Evolutionary conservation across 2,888 invertebrate genomes (phyloP), one percentile per base, ranked within the genome.

Genomic region (Gryllus longicercus): DNA sequence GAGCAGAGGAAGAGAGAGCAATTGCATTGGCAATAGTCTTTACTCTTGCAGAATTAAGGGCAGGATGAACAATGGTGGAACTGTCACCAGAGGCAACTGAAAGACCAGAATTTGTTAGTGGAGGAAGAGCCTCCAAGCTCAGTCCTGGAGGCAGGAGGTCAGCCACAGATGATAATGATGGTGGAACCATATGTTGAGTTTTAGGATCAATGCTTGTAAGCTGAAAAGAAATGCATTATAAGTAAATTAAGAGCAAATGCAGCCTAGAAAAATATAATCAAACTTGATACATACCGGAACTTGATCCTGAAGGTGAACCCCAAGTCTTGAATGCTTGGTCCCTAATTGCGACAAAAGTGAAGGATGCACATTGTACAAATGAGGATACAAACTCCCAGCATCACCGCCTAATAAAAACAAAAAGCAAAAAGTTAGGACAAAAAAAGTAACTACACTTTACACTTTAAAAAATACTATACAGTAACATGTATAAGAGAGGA

Each of bases 331-430:
- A 81, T 82, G 82, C 78, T 82, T 83, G 49, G 82, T 74, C 23
- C 82, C 83, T 51, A 83, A 76, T 80, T 83, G 83, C 4, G 82
- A 81, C 38, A 83, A 79, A 76, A 82, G 78, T 12, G 83, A 83
- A 23, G 82, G 82, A 81, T 82, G 82, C 16, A 83, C 81, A 80
- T 83, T 83, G 79, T 83, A 83, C 12, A 83, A 74, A 77, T 83
- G 83, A 18, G 83, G 83, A 78, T 83, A 83, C 49, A 83, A 50
- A 78, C 81, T 80, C 50, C 83, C 81, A 51, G 82, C 80, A 77
- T 83, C 83, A 74, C 82, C 81, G 49, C 79, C 82, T 82, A 79
- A 10, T 79, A 79, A 51, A 63, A 51, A 76, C 49, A 11, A 77
- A 78, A 23, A 50, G 21, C 74, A n/a, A n/a, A 74, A 21, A n/a